These are phyloP conservation scores for Aspidiotus destructor DNA, from an alignment of 2,888 invertebrate species.

Conservation along the genomic window DNA sequence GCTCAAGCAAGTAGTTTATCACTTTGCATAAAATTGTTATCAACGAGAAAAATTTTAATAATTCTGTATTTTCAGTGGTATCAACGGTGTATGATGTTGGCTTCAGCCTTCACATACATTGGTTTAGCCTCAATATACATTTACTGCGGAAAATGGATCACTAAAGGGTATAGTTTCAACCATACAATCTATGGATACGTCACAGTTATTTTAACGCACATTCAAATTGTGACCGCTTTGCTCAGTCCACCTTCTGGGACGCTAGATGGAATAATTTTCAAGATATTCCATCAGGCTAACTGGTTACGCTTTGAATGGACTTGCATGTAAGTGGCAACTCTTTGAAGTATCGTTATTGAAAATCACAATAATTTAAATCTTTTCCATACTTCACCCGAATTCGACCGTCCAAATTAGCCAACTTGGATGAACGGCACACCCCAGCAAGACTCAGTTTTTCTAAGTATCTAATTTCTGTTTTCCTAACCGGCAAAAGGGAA, in stretches of 20 bases:
- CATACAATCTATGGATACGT: not conserved
- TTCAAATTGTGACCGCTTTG: not conserved
- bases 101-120: not conserved
- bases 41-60: too few species aligned
- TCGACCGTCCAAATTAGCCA: too few species aligned
- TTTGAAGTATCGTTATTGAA: too few species aligned
- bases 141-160: not conserved
- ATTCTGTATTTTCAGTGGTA: not conserved
- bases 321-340: not conserved
- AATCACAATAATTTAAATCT: too few species aligned
- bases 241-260: not conserved
- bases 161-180: not conserved
- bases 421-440: too few species aligned
- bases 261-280: not conserved
- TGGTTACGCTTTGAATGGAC: not conserved
- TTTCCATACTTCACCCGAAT: too few species aligned
- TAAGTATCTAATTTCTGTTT: too few species aligned
- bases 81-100: not conserved
- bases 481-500: too few species aligned
- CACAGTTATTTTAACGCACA: not conserved
- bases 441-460: too few species aligned
- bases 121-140: not conserved
- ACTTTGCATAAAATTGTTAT: too few species aligned
- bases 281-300: not conserved
- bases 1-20: too few species aligned